phyloP scores from a whole-genome alignment of 2,113 vertebrate genomes.

The Lipophrys pholis region DNA sequence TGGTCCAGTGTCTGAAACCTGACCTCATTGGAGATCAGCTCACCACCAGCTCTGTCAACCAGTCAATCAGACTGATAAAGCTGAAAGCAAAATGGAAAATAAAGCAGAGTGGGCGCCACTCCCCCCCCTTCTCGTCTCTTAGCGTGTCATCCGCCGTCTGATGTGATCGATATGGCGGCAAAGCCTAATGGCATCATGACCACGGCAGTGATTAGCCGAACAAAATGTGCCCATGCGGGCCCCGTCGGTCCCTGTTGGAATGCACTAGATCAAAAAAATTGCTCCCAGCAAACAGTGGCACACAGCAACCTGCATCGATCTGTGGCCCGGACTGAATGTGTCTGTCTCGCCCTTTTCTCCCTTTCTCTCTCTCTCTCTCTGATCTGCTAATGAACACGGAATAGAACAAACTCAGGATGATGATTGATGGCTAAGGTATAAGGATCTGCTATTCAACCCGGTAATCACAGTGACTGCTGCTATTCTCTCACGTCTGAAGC shows the following conservation, averaged over 20 bases:
- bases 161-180: slow-evolving; percentile 60
- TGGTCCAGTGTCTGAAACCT: slow-evolving; percentile 31
- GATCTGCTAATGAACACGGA: slow-evolving; percentile 42
- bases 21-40: slow-evolving; percentile 52
- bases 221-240: slow-evolving; percentile 63
- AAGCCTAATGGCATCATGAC: slow-evolving; percentile 53
- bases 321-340: slow-evolving; percentile 25
- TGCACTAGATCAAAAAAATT: slow-evolving; percentile 62
- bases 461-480: slow-evolving; percentile 18
- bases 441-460: slow-evolving; percentile 31
- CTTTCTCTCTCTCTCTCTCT: slow-evolving; percentile 8
- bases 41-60: slow-evolving; percentile 23
- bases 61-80: slow-evolving; percentile 52
- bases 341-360: slow-evolving; percentile 9
- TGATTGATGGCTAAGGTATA: slow-evolving; percentile 48
- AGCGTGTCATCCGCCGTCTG: slow-evolving; percentile 42
- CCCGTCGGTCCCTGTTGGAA: slow-evolving; percentile 44
- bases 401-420: slow-evolving; percentile 31
- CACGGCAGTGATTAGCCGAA: slow-evolving; percentile 59
- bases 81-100: slow-evolving; percentile 49
- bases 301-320: slow-evolving; percentile 57
- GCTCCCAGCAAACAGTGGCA: slow-evolving; percentile 55
- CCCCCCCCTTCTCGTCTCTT: slow-evolving; percentile 47
- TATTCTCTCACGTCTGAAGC: slow-evolving; percentile 30
- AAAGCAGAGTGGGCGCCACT: slow-evolving; percentile 41